Percentiles rank a stretch among this genome's conserved stretches.
phyloP scores from a whole-genome alignment of 2,113 vertebrate genomes.

The Lophochroa leadbeateri region DNA sequence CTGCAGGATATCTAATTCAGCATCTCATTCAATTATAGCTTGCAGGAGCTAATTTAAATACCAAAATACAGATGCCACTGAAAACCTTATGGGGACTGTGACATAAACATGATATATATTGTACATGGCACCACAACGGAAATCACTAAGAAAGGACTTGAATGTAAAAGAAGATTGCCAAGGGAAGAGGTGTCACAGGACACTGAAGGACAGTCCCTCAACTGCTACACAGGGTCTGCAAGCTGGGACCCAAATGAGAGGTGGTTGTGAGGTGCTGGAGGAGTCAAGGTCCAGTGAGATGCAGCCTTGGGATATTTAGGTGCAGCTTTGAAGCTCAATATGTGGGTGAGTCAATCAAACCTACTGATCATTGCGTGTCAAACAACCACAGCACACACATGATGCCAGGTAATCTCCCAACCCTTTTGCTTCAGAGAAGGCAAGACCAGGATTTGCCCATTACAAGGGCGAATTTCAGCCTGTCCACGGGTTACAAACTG shows the following conservation, averaged over 20 bases:
- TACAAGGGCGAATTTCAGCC: not conserved
- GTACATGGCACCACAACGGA: not conserved
- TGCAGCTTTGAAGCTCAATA: not conserved
- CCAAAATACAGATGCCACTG: not conserved
- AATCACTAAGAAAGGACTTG: not conserved
- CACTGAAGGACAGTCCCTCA: not conserved
- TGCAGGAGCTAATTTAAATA: not conserved
- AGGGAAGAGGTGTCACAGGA: not conserved
- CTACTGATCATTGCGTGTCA: not conserved
- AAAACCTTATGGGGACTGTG: not conserved
- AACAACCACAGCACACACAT: not conserved
- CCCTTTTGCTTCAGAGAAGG: not conserved
- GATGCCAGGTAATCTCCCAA: not conserved
- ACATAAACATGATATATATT: rapidly evolving
- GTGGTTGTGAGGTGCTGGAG: not conserved
- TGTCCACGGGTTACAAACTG: not conserved
- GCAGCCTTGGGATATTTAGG: not conserved
- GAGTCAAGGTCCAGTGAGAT: rapidly evolving
- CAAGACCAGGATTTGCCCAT: not conserved
- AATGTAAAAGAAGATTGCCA: not conserved
- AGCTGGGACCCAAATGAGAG: not conserved
- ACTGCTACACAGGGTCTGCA: not conserved
- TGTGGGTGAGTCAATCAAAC: not conserved
- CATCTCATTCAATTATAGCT: not conserved
- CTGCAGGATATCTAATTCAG: not conserved